phyloP scores from a whole-genome alignment of 2,797 vertebrate species.

The Microhierax caerulescens region DNA sequence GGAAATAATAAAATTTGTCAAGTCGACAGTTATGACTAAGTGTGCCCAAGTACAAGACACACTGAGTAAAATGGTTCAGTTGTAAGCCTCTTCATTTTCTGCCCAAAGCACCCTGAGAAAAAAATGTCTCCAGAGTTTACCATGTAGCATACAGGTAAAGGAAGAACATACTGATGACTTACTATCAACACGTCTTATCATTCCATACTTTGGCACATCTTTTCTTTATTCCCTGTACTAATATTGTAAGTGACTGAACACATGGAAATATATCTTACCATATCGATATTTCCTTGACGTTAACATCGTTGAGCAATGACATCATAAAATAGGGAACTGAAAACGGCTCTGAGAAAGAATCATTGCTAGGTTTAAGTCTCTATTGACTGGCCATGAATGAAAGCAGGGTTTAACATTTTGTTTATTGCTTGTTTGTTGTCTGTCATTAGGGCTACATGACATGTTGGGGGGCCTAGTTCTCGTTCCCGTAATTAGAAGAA shows the following conservation, averaged over 20 bases:
- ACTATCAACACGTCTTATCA: fast-evolving
- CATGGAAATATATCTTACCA: fast-evolving
- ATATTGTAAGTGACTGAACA: not conserved
- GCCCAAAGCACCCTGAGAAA: not conserved
- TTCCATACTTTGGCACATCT: not conserved
- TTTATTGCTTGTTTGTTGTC: not conserved
- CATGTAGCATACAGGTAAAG: not conserved
- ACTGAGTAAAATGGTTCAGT: fast-evolving
- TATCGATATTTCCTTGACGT: not conserved
- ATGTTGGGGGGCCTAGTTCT: not conserved
- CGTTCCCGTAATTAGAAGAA: not conserved
- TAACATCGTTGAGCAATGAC: not conserved
- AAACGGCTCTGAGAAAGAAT: not conserved
- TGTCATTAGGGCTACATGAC: not conserved
- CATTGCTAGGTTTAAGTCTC: not conserved
- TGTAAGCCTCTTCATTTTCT: not conserved
- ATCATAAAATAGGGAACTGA: not conserved
- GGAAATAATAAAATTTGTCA: not conserved
- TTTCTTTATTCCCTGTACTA: not conserved
- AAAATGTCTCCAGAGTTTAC: not conserved
- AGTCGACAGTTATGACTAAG: not conserved
- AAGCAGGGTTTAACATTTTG: not conserved
- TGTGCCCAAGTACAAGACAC: not conserved
- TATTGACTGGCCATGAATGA: not conserved
- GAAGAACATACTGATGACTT: not conserved